Percentiles rank a stretch among this genome's conserved stretches.
phyloP scores from a whole-genome alignment of 2,888 invertebrate species.

The Mythimna pallens region DNA sequence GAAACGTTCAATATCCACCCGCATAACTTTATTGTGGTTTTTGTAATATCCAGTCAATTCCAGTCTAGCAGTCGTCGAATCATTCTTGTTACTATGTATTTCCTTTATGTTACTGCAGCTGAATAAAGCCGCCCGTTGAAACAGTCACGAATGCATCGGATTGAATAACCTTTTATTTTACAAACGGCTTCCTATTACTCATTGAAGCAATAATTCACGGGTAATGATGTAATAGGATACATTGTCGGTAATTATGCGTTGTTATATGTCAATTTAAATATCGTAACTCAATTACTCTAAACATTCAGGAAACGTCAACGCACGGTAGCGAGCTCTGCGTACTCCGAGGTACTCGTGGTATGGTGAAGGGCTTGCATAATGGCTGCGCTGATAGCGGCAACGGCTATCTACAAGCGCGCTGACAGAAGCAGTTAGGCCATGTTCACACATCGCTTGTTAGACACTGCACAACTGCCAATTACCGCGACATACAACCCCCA shows the following conservation, averaged over 20 bases:
- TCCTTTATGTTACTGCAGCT: constrained; percentile 32
- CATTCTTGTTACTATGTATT: constrained; percentile 50
- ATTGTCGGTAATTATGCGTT: constrained; percentile 72
- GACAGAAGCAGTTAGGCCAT: constrained; percentile 74
- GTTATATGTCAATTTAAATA: constrained; percentile 76
- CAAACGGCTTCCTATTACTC: constrained; percentile 66
- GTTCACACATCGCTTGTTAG: constrained; percentile 77
- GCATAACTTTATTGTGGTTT: constrained; percentile 62
- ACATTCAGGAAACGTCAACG: constrained; percentile 81
- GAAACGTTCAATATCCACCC: constrained; percentile 46
- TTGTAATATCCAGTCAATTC: constrained; percentile 47
- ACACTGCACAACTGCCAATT: constrained; percentile 84
- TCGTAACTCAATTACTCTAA: constrained; percentile 80
- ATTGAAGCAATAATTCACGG: constrained; percentile 69
- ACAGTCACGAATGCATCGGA: constrained; percentile 58
- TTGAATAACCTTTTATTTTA: constrained; percentile 69
- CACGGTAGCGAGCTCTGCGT: constrained; percentile 70
- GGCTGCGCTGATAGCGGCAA: constrained; percentile 63
- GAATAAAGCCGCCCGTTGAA: constrained; percentile 34
- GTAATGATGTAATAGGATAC: constrained; percentile 69
- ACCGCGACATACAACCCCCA: constrained; percentile 79
- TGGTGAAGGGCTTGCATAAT: constrained; percentile 78
- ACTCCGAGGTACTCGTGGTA: constrained; percentile 35
- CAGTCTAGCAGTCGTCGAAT: constrained; percentile 29
- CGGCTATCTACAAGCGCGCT: constrained; percentile 63